phyloP scores from a whole-genome alignment of 1,140 invertebrate species.

The Goniozus legneri region DNA sequence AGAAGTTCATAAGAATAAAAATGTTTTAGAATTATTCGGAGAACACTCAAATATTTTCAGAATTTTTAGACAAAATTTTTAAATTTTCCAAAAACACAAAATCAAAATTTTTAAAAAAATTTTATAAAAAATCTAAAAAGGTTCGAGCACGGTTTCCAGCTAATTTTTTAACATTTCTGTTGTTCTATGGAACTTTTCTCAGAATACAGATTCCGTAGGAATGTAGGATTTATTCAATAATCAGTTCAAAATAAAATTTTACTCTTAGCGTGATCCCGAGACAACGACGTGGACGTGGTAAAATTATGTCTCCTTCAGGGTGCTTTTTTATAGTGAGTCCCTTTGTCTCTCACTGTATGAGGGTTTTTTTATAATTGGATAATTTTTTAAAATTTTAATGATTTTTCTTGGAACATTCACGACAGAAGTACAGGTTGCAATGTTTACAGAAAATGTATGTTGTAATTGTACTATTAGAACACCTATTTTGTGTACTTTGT shows the following conservation, averaged over 20 bases:
- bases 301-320: not conserved
- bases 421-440: not conserved
- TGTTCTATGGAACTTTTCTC: too few species aligned
- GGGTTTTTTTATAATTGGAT: not conserved
- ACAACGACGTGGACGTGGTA: not conserved
- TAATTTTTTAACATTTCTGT: too few species aligned
- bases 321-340: slow-evolving; percentile 1
- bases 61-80: too few species aligned
- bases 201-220: too few species aligned
- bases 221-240: not conserved
- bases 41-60: too few species aligned
- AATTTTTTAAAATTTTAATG: not conserved
- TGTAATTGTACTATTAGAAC: slow-evolving; percentile 1
- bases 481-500: not conserved
- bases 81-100: too few species aligned
- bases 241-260: not conserved
- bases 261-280: too few species aligned
- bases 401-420: not conserved
- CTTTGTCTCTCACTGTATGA: slow-evolving; percentile 1
- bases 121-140: too few species aligned
- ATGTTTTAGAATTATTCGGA: too few species aligned
- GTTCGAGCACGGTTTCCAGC: too few species aligned
- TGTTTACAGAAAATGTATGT: not conserved
- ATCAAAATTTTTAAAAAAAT: too few species aligned
- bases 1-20: too few species aligned